Conservation (phyloP, 2,888 invertebrate genomes). For the Acholoe squamosa region DNA sequence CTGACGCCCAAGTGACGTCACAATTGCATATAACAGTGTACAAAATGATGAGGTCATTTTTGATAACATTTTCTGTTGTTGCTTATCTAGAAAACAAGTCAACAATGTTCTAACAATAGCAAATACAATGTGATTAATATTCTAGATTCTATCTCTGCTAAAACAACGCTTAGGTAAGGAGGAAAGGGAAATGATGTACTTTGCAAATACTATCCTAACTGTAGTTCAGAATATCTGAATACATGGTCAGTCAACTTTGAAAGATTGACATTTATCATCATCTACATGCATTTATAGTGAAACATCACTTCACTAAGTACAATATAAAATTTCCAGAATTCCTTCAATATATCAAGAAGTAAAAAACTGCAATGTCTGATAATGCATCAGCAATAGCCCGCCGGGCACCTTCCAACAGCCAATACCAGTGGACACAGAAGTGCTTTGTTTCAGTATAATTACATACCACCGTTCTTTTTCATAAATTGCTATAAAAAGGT, state of each 20-base stretch:
- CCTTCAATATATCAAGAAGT: constrained; percentile 14
- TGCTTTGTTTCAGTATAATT: constrained; percentile 56
- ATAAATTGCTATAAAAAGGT: constrained; percentile 51
- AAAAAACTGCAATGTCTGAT: constrained; percentile 25
- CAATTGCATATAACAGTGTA: constrained; percentile 25
- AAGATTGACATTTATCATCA: background rate
- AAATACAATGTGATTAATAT: background rate
- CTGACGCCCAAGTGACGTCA: constrained; percentile 9
- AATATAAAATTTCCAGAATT: constrained; percentile 10
- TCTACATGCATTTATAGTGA: too few relatives aligned
- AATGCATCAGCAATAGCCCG: background rate
- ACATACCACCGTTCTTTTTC: constrained; percentile 48
- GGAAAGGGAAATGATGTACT: background rate
- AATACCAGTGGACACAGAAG: background rate
- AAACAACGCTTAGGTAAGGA: background rate
- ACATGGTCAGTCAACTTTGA: background rate
- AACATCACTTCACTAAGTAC: background rate
- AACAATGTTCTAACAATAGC: constrained; percentile 27
- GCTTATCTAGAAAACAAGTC: constrained; percentile 31
- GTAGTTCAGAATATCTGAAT: background rate
- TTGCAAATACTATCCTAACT: background rate
- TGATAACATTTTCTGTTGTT: background rate
- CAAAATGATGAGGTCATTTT: constrained; percentile 37
- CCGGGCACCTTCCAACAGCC: background rate
- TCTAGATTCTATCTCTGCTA: background rate